phyloP scores from a whole-genome alignment of 2,888 invertebrate species.

The Tetranychus truncatus region DNA sequence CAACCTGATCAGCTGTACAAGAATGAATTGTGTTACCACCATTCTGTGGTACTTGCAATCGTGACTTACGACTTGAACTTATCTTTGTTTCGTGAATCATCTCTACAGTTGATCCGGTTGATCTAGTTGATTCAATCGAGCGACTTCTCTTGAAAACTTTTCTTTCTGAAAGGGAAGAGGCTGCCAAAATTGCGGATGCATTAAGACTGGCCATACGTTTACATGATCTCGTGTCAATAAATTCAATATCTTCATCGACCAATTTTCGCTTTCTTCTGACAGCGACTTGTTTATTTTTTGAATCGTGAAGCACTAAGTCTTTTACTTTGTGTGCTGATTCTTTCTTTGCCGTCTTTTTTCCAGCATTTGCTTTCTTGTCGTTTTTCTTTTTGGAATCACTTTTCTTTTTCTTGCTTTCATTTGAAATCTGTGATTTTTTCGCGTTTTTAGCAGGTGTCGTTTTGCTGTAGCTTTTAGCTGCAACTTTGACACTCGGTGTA shows the following conservation, averaged over 20 bases:
- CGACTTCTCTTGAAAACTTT: not conserved
- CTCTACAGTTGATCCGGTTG: not conserved
- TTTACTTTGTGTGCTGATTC: not conserved
- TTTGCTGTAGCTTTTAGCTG: not conserved
- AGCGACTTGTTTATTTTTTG: not conserved
- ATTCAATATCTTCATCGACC: constrained; percentile 24
- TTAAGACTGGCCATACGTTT: constrained; percentile 80
- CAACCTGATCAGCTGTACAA: not conserved
- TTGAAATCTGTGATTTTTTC: constrained; percentile 13
- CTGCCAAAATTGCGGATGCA: constrained; percentile 71
- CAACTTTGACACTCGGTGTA: constrained; percentile 6
- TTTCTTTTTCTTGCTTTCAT: not conserved
- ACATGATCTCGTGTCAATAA: constrained; percentile 25
- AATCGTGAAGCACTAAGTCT: not conserved
- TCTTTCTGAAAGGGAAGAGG: constrained; percentile 43
- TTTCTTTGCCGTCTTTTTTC: constrained; percentile 3
- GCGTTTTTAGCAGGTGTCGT: not conserved
- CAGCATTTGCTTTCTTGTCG: not conserved
- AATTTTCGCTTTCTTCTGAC: constrained; percentile 32
- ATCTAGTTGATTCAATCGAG: constrained; percentile 11
- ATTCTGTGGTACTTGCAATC: constrained; percentile 6
- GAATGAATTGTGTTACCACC: no score
- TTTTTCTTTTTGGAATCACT: constrained; percentile 6
- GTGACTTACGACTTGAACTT: not conserved
- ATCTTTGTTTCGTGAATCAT: constrained; percentile 13